These are phyloP conservation scores for Cyprinodon variegatus DNA, from an alignment of 2,113 vertebrate species.

Conservation along the genomic window DNA sequence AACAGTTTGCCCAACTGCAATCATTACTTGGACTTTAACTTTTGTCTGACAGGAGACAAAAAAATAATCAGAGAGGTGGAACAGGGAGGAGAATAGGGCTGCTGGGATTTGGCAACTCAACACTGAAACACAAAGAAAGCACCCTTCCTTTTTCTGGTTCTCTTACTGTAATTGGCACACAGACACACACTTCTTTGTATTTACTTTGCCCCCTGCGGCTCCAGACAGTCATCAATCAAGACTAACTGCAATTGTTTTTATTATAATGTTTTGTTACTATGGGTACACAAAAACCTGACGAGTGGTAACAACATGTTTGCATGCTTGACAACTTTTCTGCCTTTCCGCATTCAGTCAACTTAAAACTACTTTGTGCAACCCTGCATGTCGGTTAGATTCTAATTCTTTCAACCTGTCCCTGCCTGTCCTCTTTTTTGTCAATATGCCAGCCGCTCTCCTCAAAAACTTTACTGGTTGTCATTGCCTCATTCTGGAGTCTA, in stretches of 20 bases:
- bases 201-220: not conserved
- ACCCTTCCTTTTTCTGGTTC: constrained; percentile 25
- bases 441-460: constrained; percentile 17
- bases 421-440: constrained; percentile 28
- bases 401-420: constrained; percentile 47
- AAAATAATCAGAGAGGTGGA: constrained; percentile 32
- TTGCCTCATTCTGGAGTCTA: constrained; percentile 36
- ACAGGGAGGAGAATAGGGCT: constrained; percentile 39
- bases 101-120: constrained; percentile 42
- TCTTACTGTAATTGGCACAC: constrained; percentile 10
- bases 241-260: not conserved
- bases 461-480: constrained; percentile 11
- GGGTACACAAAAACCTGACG: constrained; percentile 23
- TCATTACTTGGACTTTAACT: constrained; percentile 25
- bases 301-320: constrained; percentile 26
- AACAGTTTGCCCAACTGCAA: constrained; percentile 43
- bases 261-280: constrained; percentile 15
- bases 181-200: constrained; percentile 7
- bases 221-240: constrained; percentile 12
- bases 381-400: constrained; percentile 36
- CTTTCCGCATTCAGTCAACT: constrained; percentile 16
- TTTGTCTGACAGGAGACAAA: constrained; percentile 32
- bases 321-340: constrained; percentile 27
- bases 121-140: constrained; percentile 23
- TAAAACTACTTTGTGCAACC: constrained; percentile 11